Percentiles rank a stretch among this genome's conserved stretches.
These are phyloP conservation scores for Microcebus griseorufus DNA, from an alignment of 2,113 vertebrate genomes.

Conservation along the genomic window DNA sequence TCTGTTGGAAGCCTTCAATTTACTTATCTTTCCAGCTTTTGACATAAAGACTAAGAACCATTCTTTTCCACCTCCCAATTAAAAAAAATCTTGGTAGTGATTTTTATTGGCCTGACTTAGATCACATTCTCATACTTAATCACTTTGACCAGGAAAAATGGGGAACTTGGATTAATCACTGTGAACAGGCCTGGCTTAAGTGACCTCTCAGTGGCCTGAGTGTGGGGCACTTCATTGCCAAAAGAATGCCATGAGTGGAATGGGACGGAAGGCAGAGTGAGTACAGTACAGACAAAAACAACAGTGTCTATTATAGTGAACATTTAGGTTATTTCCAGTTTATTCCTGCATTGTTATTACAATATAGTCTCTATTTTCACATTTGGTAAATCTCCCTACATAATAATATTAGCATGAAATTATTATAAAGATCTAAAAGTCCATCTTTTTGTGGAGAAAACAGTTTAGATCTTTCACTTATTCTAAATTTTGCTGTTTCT, in stretches of 20 bases:
- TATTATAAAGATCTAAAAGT: slow-evolving; percentile 30
- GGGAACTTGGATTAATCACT: background rate
- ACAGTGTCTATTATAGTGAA: background rate
- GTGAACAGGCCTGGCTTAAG: background rate
- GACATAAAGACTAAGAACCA: background rate
- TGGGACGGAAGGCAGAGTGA: background rate
- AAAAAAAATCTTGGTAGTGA: background rate
- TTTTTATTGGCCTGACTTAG: background rate
- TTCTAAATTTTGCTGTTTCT: slow-evolving; percentile 11
- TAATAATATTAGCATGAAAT: slow-evolving; percentile 21
- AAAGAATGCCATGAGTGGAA: background rate
- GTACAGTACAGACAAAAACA: background rate
- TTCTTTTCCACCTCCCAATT: background rate
- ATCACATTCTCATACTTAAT: background rate
- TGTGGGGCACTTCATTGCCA: background rate
- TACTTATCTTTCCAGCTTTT: background rate
- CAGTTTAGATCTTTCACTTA: background rate
- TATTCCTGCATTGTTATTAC: background rate
- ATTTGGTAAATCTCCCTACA: background rate
- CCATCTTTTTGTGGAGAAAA: slow-evolving; percentile 14
- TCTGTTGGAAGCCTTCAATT: background rate
- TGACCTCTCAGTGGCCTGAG: background rate
- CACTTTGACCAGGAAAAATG: background rate
- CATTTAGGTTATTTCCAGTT: background rate
- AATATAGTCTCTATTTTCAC: background rate